Evolutionary conservation across 30 jellyfish, hydroid and myxozoan species (phyloP), one percentile per base, ranked within the genome.

Genomic region (Pseudorhiza aurosa): DNA sequence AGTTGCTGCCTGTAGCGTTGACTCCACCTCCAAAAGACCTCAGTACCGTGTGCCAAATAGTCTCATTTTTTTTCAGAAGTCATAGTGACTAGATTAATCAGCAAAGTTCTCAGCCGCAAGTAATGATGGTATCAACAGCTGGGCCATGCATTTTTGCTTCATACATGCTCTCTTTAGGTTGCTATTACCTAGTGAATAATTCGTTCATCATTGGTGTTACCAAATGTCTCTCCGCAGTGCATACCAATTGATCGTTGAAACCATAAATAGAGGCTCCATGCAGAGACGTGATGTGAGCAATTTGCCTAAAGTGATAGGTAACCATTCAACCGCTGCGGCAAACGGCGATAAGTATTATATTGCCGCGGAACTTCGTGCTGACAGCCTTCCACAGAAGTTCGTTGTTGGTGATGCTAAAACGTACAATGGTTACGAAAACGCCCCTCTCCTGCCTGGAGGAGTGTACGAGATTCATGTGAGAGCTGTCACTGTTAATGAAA

Each of bases 401-500:
- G 81, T 47, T 55, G 83, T 89, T 43, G 97, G 97, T 3, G 83
- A 89, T 59, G 92, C 88, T 35, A 78, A 75, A 28, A 28, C 29
- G 29, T 89, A 89, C 71, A 60, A 75, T 72, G 93, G 93, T 0
- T 89, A 72, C 39, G 42, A 68, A 36, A 89, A 89, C 82, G 93
- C 92, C 8, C 97, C 97, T 10, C 51, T 89, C 46, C 28, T 46
- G 19, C 96, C 97, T 11, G 64, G 64, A 32, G 72, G 93, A 11
- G 75, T 43, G 15, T 89, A 89, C 70, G 59, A 35, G 62, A 72
- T 83, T 25, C 92, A 82, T 76, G 88, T 83, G 12, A n/a, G 97
- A 40, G 96, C 89, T 11, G 88, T 51, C 5, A 69, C 82, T 19
- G 39, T 21, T n/a, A 68, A 84, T 31, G 79, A 36, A 18, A 45